Conservation (phyloP, 2,888 invertebrate genomes). For the Metellina segmentata region DNA sequence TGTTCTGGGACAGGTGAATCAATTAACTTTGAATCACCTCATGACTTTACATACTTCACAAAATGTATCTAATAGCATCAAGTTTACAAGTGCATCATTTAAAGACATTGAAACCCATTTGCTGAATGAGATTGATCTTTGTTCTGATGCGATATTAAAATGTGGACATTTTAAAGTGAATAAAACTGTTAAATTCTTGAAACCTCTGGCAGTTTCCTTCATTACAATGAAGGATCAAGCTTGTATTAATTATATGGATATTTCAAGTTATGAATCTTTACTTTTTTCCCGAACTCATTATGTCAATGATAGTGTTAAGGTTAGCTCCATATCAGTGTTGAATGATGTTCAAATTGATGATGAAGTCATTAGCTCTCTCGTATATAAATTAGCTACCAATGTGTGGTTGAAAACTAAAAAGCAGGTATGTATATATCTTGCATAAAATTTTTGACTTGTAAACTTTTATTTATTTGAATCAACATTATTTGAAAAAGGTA, state of each 20-base stretch:
- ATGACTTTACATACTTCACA: conserved; percentile 20
- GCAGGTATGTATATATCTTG: conserved; percentile 28
- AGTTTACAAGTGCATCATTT: conserved; percentile 12
- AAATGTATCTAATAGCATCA: not conserved
- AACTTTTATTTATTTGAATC: not conserved
- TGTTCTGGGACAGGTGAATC: conserved; percentile 4
- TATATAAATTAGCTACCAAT: conserved; percentile 15
- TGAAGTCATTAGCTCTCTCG: not conserved
- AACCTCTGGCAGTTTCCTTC: not conserved
- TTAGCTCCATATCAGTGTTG: not conserved
- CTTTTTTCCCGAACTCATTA: not conserved
- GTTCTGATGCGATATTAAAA: conserved; percentile 13
- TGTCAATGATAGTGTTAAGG: not conserved
- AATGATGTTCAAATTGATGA: conserved; percentile 31
- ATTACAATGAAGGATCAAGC: conserved; percentile 27
- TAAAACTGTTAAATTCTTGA: not conserved
- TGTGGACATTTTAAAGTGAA: conserved; percentile 6
- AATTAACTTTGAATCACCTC: conserved; percentile 10
- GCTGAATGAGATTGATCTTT: conserved; percentile 42
- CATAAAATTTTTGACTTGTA: not conserved
- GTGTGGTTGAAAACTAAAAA: conserved; percentile 25
- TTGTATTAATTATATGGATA: conserved; percentile 6
- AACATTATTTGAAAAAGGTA: not conserved
- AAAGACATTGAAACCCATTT: conserved; percentile 13
- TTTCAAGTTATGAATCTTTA: not conserved